A percentile compares a stretch with the other conserved stretches of the same genome.
Evolutionary conservation across 2,113 vertebrate genomes (phyloP).

Genomic region (Blennius ocellaris): DNA sequence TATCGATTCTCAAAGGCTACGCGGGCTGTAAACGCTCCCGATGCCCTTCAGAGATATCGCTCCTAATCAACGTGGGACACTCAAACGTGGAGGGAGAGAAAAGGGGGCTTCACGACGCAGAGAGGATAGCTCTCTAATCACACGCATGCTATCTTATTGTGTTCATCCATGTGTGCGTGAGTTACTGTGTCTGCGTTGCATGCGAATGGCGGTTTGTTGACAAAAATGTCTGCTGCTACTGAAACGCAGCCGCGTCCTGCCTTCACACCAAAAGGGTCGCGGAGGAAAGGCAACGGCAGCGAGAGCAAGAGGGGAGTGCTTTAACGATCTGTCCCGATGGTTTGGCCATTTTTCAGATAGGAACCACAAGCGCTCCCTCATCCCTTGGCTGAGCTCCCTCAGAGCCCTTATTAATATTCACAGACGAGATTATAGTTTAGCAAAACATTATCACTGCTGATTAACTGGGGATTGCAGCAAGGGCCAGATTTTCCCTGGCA

Average conservation of each 20-base stretch:
- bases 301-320: constrained; percentile 53
- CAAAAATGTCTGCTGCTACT: constrained; percentile 45
- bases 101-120: constrained; percentile 28
- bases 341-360: constrained; percentile 42
- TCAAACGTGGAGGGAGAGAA: constrained; percentile 40
- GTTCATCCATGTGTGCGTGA: constrained; percentile 25
- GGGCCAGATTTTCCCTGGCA: constrained; percentile 50
- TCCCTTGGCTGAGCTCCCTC: constrained; percentile 47
- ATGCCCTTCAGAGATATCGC: constrained; percentile 72
- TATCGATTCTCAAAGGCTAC: constrained; percentile 75
- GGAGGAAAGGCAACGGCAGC: constrained; percentile 51
- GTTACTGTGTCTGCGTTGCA: constrained; percentile 20
- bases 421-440: constrained; percentile 61
- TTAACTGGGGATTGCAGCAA: constrained; percentile 50
- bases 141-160: constrained; percentile 26
- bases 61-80: constrained; percentile 65
- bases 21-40: constrained; percentile 60
- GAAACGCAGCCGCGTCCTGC: constrained; percentile 43
- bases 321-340: constrained; percentile 39
- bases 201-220: constrained; percentile 57
- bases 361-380: constrained; percentile 36
- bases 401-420: constrained; percentile 71
- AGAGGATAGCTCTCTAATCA: constrained; percentile 25
- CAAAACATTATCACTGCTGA: constrained; percentile 68
- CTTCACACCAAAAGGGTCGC: constrained; percentile 46